Base-by-base conservation (phyloP, 2,888 invertebrate species). In the Nudaria mundana region DNA sequence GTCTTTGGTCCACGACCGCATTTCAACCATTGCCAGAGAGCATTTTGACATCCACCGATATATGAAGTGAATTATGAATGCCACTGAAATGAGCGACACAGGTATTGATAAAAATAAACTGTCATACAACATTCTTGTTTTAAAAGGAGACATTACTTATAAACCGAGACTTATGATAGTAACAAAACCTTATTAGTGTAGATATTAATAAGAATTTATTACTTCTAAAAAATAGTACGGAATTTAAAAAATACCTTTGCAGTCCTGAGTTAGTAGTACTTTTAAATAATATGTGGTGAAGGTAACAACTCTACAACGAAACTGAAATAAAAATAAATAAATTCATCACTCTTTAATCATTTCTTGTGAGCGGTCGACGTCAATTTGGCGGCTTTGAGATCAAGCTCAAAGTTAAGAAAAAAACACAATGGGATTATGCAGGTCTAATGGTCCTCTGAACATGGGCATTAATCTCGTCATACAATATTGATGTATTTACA, bases 391-490 rank as follows among this genome's bases (percentile, higher is more conserved):
- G 80, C 74, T 67, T 64, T 63, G 67, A 70, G 64, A 51, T 63
- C 55, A 64, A 66, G 69, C 66, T 76, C 69, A 77, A 75, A 76
- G 73, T 56, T 52, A 42, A 64, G 69, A 70, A 82, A 59, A 83
- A 80, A 84, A 85, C 65, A 87, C 85, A 87, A 87, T 86, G 74
- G 85, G 64, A 81, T 87, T 86, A 85, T 82, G 69, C 81, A 69
- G 72, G 69, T 79, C 79, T 84, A 87, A 85, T 87, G 87, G 85
- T 70, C 76, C 64, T 48, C 77, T 77, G 68, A 85, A 87, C 87
- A 87, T 83, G 85, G 86, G 85, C 87, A 87, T 88, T 87, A 81
- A 86, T 82, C 79, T 81, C 78, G 61, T 83, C 82, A 85, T 85
- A 84, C 81, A 85, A 86, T 85, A 87, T 87, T 86, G 84, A 87